Conservation (phyloP, 2,888 invertebrate species). For the Brassicogethes aeneus region DNA sequence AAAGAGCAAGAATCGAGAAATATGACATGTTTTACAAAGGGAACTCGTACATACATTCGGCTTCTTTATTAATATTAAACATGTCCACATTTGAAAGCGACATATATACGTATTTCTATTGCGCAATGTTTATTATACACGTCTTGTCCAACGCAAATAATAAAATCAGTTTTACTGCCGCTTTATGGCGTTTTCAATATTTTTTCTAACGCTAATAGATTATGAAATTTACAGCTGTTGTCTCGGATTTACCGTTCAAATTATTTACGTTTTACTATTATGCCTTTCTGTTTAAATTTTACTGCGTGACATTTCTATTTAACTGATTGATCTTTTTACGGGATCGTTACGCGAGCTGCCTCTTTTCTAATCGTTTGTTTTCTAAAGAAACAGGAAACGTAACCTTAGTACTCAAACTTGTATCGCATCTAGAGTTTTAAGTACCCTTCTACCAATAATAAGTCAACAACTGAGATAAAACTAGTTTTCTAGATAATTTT, state of each 20-base stretch:
- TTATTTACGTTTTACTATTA: background rate
- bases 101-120: constrained; percentile 15
- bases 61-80: constrained; percentile 38
- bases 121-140: background rate
- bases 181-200: background rate
- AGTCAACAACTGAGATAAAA: too few species aligned
- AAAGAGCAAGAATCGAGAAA: constrained; percentile 32
- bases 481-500: too few species aligned
- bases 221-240: constrained; percentile 10
- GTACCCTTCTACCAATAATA: too few species aligned
- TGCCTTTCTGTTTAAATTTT: too few species aligned
- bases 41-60: constrained; percentile 28
- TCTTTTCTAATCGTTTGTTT: too few species aligned
- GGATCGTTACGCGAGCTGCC: too few species aligned
- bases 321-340: too few species aligned
- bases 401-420: too few species aligned
- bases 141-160: background rate
- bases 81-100: constrained; percentile 31
- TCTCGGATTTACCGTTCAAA: constrained; percentile 7
- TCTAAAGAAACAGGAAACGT: too few species aligned
- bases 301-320: too few species aligned
- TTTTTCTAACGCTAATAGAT: constrained; percentile 6
- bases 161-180: background rate
- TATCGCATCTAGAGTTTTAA: too few species aligned
- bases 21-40: constrained; percentile 30